A percentile compares a stretch with the other conserved stretches of the same genome.
phyloP scores from a whole-genome alignment of 2,113 vertebrate genomes.

The Galeopterus variegatus region DNA sequence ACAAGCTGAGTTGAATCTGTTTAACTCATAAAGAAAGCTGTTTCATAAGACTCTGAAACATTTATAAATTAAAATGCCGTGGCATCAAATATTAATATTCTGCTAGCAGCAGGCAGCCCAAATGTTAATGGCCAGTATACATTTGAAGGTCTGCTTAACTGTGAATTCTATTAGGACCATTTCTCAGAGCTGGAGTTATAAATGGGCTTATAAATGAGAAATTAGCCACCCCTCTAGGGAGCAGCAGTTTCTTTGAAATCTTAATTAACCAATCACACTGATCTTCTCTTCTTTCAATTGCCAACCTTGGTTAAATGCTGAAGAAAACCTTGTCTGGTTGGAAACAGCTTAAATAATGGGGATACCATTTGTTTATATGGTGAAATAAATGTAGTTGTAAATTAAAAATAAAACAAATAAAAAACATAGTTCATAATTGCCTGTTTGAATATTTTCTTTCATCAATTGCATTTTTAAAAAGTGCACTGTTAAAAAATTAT shows the following conservation, averaged over 20 bases:
- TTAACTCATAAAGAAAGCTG: conserved; percentile 66
- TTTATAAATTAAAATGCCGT: conserved; percentile 81
- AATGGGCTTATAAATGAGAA: conserved; percentile 80
- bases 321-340: conserved; percentile 62
- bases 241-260: conserved; percentile 77
- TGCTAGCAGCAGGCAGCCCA: conserved; percentile 77
- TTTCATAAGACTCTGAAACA: conserved; percentile 74
- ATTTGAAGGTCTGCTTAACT: conserved; percentile 74
- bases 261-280: conserved; percentile 72
- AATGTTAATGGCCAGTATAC: conserved; percentile 75
- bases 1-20: conserved; percentile 44
- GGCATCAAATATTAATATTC: conserved; percentile 79
- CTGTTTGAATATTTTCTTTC: conserved; percentile 62
- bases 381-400: conserved; percentile 52
- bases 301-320: conserved; percentile 62
- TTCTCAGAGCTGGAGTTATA: conserved; percentile 80
- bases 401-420: conserved; percentile 28
- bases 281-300: conserved; percentile 68
- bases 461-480: neutral
- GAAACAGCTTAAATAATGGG: conserved; percentile 42
- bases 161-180: conserved; percentile 75
- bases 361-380: conserved; percentile 1
- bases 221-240: conserved; percentile 78
- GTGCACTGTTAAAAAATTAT: neutral
- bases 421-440: neutral